phyloP scores from a whole-genome alignment of 2,888 invertebrate species.

The Horisme vitalbata region DNA sequence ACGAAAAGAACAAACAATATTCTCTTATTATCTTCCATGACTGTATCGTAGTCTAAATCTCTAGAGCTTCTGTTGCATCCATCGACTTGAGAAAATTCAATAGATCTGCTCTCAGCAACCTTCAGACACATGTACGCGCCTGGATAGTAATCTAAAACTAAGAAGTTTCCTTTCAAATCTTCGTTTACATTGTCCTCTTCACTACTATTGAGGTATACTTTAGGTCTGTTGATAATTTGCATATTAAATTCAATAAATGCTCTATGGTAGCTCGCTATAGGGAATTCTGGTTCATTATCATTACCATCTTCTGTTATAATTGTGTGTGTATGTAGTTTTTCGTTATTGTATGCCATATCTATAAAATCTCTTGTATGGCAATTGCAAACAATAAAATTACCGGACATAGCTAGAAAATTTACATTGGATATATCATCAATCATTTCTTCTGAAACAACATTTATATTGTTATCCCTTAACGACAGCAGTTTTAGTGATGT shows the following conservation, averaged over 20 bases:
- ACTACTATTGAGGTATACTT: conserved; percentile 33
- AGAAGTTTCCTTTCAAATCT: conserved; percentile 41
- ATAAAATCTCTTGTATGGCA: conserved; percentile 80
- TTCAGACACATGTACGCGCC: conserved; percentile 49
- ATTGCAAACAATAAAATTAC: conserved; percentile 84
- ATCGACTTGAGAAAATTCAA: conserved; percentile 36
- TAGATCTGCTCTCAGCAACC: conserved; percentile 39
- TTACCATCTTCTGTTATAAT: background rate
- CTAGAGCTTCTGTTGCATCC: conserved; percentile 42
- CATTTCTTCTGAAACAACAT: conserved; percentile 81
- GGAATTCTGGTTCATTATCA: background rate
- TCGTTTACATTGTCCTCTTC: conserved; percentile 27
- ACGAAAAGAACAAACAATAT: conserved; percentile 43
- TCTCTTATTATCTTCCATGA: conserved; percentile 31
- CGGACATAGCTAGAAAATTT: conserved; percentile 73
- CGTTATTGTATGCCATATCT: conserved; percentile 55
- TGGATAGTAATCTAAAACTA: conserved; percentile 52
- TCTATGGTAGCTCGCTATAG: conserved; percentile 34
- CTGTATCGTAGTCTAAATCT: conserved; percentile 34
- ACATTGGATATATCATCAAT: conserved; percentile 75
- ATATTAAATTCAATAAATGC: conserved; percentile 49
- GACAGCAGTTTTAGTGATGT: conserved; percentile 65
- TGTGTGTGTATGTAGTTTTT: conserved; percentile 13
- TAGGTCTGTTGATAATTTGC: conserved; percentile 38
- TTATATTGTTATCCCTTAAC: conserved; percentile 80